Percentiles rank a stretch among this genome's conserved stretches.
Conservation (phyloP, 2,113 vertebrate genomes). For the Hymenochirus boettgeri region DNA sequence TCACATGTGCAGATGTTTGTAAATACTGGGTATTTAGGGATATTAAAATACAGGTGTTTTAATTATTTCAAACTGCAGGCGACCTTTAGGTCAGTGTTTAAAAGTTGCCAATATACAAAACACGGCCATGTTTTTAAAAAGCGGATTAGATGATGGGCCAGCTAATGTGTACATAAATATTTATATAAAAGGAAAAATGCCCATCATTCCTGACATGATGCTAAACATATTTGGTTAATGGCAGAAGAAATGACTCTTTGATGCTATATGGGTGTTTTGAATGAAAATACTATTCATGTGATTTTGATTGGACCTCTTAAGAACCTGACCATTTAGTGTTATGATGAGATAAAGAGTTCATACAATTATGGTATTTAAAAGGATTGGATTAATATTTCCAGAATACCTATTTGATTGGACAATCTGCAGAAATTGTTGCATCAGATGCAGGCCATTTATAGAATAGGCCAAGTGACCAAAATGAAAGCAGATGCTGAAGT, state of each 20-base stretch:
- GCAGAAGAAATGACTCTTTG: background rate
- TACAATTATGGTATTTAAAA: background rate
- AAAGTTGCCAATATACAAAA: background rate
- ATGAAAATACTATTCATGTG: background rate
- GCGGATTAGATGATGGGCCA: conserved; percentile 23
- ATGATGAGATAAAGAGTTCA: background rate
- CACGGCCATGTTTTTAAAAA: conserved; percentile 31
- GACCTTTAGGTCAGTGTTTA: background rate
- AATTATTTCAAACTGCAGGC: background rate
- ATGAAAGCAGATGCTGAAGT: too few relatives aligned
- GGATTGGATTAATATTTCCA: background rate
- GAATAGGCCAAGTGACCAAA: too few relatives aligned
- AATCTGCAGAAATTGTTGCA: too few relatives aligned
- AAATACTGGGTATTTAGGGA: background rate
- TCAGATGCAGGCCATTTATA: too few relatives aligned
- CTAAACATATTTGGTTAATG: conserved; percentile 11
- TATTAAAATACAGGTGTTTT: background rate
- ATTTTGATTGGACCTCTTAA: background rate
- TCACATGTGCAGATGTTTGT: background rate
- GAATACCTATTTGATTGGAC: too few relatives aligned
- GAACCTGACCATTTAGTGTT: background rate
- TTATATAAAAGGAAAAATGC: conserved; percentile 16
- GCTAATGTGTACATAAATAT: conserved; percentile 24
- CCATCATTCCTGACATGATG: conserved; percentile 28
- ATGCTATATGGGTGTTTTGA: background rate